Percentiles rank a stretch among this genome's conserved stretches.
These are phyloP conservation scores for Dascillus cervinus DNA, from an alignment of 2,888 invertebrate species.

Conservation along the genomic window DNA sequence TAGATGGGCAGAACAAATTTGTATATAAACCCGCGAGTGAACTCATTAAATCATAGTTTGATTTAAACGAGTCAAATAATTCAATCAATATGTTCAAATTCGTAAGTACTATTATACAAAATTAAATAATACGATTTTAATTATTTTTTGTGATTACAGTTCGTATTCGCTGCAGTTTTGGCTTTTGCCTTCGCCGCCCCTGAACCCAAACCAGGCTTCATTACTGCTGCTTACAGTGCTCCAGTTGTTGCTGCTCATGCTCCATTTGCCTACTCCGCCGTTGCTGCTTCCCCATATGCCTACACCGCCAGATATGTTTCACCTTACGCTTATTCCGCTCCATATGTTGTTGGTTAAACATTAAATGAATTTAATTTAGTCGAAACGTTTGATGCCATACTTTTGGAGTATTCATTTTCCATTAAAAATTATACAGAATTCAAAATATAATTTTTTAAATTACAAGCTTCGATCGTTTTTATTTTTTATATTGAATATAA, in stretches of 20 bases:
- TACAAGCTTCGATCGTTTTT: too few species aligned
- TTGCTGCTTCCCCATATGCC: constrained; percentile 1
- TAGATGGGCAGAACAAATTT: too few species aligned
- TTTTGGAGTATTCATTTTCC: too few species aligned
- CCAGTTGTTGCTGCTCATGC: constrained; percentile 6
- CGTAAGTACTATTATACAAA: constrained; percentile 13
- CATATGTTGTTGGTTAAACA: constrained; percentile 16
- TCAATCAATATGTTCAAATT: constrained; percentile 21
- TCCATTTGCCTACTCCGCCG: constrained; percentile 7
- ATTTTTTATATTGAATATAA: too few species aligned
- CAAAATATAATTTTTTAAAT: too few species aligned
- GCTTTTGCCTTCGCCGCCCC: constrained; percentile 46
- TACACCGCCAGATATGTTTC: constrained; percentile 4
- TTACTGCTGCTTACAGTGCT: constrained; percentile 6
- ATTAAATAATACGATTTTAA: too few species aligned
- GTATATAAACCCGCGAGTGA: too few species aligned
- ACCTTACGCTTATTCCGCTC: constrained; percentile 15
- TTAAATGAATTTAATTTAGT: too few species aligned
- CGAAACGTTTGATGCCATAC: too few species aligned
- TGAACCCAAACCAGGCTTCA: constrained; percentile 34
- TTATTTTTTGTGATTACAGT: constrained; percentile 32
- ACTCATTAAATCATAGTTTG: not conserved
- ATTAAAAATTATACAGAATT: too few species aligned
- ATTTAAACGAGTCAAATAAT: not conserved
- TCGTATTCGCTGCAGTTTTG: constrained; percentile 43